These are phyloP conservation scores for Tonatia bakeri DNA, from an alignment of 2,113 vertebrate species.

Conservation along the genomic window DNA sequence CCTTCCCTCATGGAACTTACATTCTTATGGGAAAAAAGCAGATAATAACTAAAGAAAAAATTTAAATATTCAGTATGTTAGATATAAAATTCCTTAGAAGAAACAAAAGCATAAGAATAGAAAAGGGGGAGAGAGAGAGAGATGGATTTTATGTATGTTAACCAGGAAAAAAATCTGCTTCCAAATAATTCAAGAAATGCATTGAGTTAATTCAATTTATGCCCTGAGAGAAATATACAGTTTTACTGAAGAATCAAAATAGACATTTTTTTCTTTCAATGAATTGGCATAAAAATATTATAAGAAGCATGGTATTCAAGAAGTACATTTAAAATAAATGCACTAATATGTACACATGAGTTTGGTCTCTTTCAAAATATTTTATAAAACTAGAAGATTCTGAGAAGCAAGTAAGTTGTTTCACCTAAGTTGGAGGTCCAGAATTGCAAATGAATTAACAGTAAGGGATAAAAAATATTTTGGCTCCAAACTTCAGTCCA, in stretches of 20 bases:
- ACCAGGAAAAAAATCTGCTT: background rate
- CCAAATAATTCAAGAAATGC: background rate
- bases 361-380: background rate
- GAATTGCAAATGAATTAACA: constrained; percentile 58
- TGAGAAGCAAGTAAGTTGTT: constrained; percentile 34
- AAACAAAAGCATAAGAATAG: background rate
- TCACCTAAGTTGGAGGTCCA: constrained; percentile 34
- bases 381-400: constrained; percentile 32
- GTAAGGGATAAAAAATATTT: constrained; percentile 48
- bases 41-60: background rate
- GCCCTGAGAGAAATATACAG: background rate
- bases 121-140: background rate
- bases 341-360: background rate
- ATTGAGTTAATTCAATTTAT: background rate
- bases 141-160: background rate
- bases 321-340: background rate
- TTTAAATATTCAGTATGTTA: background rate
- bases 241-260: constrained; percentile 15
- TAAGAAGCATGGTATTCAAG: background rate
- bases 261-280: background rate
- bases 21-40: background rate
- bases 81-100: background rate
- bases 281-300: background rate
- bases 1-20: background rate
- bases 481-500: constrained; percentile 45